phyloP scores from a whole-genome alignment of 2,888 invertebrate genomes.

The Cyrtodaria siliqua region DNA sequence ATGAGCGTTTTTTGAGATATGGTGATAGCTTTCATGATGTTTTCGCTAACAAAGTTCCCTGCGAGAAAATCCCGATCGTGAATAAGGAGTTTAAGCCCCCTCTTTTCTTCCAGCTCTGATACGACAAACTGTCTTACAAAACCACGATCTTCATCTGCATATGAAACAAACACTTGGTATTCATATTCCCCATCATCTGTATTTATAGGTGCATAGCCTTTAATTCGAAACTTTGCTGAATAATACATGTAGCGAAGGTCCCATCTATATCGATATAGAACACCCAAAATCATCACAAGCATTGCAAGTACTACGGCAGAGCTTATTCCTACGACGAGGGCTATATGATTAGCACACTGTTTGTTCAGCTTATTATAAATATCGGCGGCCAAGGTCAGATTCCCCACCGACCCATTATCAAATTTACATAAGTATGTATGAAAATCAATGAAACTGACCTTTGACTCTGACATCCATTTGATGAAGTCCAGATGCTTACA shows the following conservation, averaged over 20 bases:
- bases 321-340: slow-evolving; percentile 13
- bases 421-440: slow-evolving; percentile 29
- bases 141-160: slow-evolving; percentile 33
- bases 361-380: slow-evolving; percentile 4
- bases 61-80: slow-evolving; percentile 52
- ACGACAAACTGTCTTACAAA: slow-evolving; percentile 35
- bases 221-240: slow-evolving; percentile 34
- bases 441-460: slow-evolving; percentile 19
- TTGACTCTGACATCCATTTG: slow-evolving; percentile 40
- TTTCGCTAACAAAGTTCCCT: slow-evolving; percentile 44
- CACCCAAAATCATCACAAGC: slow-evolving; percentile 9
- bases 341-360: slow-evolving; percentile 30
- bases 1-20: slow-evolving; percentile 44
- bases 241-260: slow-evolving; percentile 51
- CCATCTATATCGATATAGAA: slow-evolving; percentile 48
- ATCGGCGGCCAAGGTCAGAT: neutral
- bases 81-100: slow-evolving; percentile 39
- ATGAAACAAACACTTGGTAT: slow-evolving; percentile 51
- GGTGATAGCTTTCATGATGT: slow-evolving; percentile 50
- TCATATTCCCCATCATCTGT: slow-evolving; percentile 17
- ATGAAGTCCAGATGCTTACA: slow-evolving; percentile 39
- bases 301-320: slow-evolving; percentile 13
- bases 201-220: slow-evolving; percentile 15
- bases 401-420: slow-evolving; percentile 10
- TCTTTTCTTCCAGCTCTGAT: slow-evolving; percentile 34